Base-by-base conservation (phyloP, 2,888 invertebrate species). In the Troides aeacus region DNA sequence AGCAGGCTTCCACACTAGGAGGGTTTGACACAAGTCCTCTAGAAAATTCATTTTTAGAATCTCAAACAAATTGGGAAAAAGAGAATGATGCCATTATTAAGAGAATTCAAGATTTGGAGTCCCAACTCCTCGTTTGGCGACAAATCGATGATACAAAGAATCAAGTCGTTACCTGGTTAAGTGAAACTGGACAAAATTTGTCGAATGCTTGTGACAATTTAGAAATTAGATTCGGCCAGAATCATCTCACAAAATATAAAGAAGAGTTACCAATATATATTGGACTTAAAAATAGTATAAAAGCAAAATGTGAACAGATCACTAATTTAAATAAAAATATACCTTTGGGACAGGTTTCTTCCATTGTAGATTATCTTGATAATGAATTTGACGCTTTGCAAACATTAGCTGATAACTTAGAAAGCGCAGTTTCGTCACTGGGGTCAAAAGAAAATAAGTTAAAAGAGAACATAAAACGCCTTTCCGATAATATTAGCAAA, bases 121-220 rank as follows among this genome's bases (percentile, higher is more conserved):
- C 97, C 0, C 97, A 98, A 86, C 93, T 96, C 0, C 95, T 97
- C n/a, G 96, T 98, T 66, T 98, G 98, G 98, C 96, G 97, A 78
- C 97, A 98, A 84, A 96, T 99, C 53, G 96, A 97, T 76, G 97
- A 97, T 71, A 95, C 96, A 0, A 97, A 97, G 81, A 96, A 96
- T 73, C 97, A 97, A 82, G 92, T 98, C 4, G 88, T 96, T 0
- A 94, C 95, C 30, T 99, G 99, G 99, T 83, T 98, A 8, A 94
- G 95, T 71, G 96, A 97, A 81, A 97, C 97, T 30, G 96, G 96
- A 70, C 95, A 96, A 76, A 95, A 95, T 53, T 90, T 99, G 6
- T 94, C 95, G 62, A 95, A 95, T 75, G 96, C 97, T 39, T 94
- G 95, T 66, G 95, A 96, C 72, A 96, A 96, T 82, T 94, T 96